Evolutionary conservation across 2,888 invertebrate genomes (phyloP).

Genomic region (Rhagophthalmus giganteus): DNA sequence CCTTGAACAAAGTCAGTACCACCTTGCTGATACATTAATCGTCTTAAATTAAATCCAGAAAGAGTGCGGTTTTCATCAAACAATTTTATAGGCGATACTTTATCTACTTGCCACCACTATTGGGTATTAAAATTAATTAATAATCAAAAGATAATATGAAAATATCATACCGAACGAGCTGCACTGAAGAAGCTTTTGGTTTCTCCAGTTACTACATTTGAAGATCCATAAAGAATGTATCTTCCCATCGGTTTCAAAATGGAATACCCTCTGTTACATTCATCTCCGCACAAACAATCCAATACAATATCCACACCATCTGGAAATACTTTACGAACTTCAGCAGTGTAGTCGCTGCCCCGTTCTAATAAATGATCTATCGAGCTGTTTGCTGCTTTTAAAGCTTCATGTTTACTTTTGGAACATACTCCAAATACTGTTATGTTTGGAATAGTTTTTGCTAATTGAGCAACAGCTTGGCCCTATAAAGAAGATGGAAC

Average conservation of each 20-base stretch:
- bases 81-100: conserved; percentile 83
- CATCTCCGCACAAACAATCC: conserved; percentile 87
- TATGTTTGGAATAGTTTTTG: conserved; percentile 77
- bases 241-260: conserved; percentile 86
- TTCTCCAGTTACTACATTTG: conserved; percentile 87
- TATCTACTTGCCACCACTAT: conserved; percentile 94
- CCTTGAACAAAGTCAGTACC: conserved; percentile 71
- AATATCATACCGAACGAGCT: conserved; percentile 77
- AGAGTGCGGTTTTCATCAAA: conserved; percentile 88
- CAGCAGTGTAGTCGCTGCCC: conserved; percentile 78
- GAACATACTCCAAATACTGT: conserved; percentile 85
- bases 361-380: conserved; percentile 81
- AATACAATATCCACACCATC: conserved; percentile 85
- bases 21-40: conserved; percentile 78
- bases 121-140: not conserved
- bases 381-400: conserved; percentile 68
- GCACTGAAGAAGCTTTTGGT: conserved; percentile 90
- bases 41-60: conserved; percentile 80
- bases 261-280: conserved; percentile 81
- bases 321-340: conserved; percentile 77
- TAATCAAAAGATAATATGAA: not conserved
- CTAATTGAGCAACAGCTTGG: conserved; percentile 81
- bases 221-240: conserved; percentile 85
- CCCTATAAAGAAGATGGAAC: no score
- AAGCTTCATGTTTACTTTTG: conserved; percentile 80